Percentiles rank a stretch among this genome's conserved stretches.
Conservation (phyloP, 2,888 invertebrate species). For the Scaeva pyrastri region DNA sequence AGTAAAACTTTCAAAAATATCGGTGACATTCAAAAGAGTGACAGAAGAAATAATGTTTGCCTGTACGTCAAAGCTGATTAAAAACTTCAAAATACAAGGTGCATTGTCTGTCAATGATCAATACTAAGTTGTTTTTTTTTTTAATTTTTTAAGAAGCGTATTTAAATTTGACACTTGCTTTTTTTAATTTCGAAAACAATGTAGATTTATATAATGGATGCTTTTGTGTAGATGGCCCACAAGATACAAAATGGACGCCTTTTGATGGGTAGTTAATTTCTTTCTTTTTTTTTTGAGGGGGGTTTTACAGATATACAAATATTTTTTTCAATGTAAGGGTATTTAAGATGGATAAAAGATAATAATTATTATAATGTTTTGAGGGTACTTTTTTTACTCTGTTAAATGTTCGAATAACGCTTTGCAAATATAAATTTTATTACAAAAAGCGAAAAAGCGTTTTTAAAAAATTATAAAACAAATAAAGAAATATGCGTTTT, state of each 20-base stretch:
- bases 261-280: background rate
- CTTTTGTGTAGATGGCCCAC: background rate
- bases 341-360: background rate
- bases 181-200: slow-evolving; percentile 39
- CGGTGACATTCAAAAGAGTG: no score
- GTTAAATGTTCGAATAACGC: slow-evolving; percentile 22
- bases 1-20: no score
- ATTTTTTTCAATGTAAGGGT: background rate
- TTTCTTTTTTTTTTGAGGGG: no score
- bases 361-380: slow-evolving; percentile 6
- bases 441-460: slow-evolving; percentile 37
- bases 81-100: no score
- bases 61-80: no score
- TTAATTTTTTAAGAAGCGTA: no score
- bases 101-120: no score
- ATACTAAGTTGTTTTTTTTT: no score
- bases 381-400: slow-evolving; percentile 8
- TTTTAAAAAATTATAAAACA: no score
- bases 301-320: background rate
- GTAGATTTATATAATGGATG: slow-evolving; percentile 50
- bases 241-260: background rate
- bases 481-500: slow-evolving; percentile 26
- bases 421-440: slow-evolving; percentile 12
- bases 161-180: no score
- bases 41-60: no score